Conservation (phyloP, 2,797 vertebrate species). For the Xyrichtys novacula region DNA sequence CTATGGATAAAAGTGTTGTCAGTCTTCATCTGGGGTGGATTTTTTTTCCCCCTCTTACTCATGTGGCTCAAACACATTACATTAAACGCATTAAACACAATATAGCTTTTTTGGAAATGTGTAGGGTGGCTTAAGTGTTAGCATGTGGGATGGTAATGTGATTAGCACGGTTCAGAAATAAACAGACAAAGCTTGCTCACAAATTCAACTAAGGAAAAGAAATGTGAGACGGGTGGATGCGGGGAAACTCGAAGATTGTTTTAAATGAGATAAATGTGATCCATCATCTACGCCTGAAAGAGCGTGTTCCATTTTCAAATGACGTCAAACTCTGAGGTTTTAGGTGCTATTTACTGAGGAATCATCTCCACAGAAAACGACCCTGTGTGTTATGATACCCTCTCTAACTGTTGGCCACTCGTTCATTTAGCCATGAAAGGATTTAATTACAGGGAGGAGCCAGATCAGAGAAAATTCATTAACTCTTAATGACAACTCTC, state of each 20-base stretch:
- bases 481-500: slow-evolving; percentile 43
- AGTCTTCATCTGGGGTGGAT: slow-evolving; percentile 50
- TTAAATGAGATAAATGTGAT: slow-evolving; percentile 22
- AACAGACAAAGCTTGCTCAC: slow-evolving; percentile 57
- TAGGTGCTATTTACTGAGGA: slow-evolving; percentile 2
- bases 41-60: slow-evolving; percentile 12
- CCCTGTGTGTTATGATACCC: slow-evolving; percentile 15
- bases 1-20: slow-evolving; percentile 70
- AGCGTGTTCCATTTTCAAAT: slow-evolving; percentile 27
- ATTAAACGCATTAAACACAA: slow-evolving; percentile 57
- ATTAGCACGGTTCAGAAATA: slow-evolving; percentile 72
- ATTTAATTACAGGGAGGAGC: slow-evolving; percentile 60
- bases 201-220: slow-evolving; percentile 39
- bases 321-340: slow-evolving; percentile 21
- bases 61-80: slow-evolving; percentile 47
- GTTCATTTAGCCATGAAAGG: slow-evolving; percentile 50
- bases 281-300: slow-evolving; percentile 31
- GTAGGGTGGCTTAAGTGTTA: slow-evolving; percentile 57
- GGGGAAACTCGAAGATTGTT: slow-evolving; percentile 20
- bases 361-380: slow-evolving; percentile 29
- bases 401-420: slow-evolving; percentile 30
- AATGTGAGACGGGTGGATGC: slow-evolving; percentile 27
- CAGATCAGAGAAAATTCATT: slow-evolving; percentile 60
- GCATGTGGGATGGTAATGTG: slow-evolving; percentile 70
- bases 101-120: slow-evolving; percentile 50